These are phyloP conservation scores for Pachypsylla venusta DNA, from an alignment of 1,140 invertebrate species.

Conservation along the genomic window DNA sequence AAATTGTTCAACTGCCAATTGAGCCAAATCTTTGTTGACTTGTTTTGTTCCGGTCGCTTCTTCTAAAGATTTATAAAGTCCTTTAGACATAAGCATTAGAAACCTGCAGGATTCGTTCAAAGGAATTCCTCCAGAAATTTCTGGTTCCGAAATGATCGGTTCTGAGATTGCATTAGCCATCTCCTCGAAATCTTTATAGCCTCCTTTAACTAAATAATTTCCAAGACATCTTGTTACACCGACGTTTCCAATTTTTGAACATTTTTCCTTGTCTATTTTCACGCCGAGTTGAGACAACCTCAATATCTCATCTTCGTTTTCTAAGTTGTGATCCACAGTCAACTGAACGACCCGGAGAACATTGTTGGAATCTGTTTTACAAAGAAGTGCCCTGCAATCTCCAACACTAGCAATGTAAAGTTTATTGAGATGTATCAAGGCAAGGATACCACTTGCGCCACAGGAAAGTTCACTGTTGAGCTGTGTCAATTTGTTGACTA, in stretches of 20 bases:
- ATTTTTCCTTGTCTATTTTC: constrained; percentile 42
- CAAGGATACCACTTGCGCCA: constrained; percentile 64
- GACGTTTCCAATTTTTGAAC: constrained; percentile 52
- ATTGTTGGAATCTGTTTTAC: constrained; percentile 61
- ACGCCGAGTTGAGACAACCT: constrained; percentile 56
- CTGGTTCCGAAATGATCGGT: constrained; percentile 68
- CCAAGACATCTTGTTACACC: constrained; percentile 65
- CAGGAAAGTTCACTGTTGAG: constrained; percentile 47
- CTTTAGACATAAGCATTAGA: constrained; percentile 69
- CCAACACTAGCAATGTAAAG: constrained; percentile 77
- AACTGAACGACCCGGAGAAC: constrained; percentile 67
- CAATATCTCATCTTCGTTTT: constrained; percentile 67
- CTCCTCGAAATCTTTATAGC: constrained; percentile 68
- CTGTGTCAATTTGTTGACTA: constrained; percentile 34
- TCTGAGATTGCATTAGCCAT: constrained; percentile 48
- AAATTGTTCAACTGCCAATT: constrained; percentile 68
- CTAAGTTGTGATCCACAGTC: constrained; percentile 65
- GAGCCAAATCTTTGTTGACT: constrained; percentile 62
- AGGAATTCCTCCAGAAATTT: constrained; percentile 62
- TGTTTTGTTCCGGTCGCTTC: constrained; percentile 62
- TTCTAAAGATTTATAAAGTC: constrained; percentile 66
- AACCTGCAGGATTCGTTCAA: constrained; percentile 69
- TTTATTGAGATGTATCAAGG: constrained; percentile 52
- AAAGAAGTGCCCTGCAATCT: constrained; percentile 59
- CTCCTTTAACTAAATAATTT: constrained; percentile 77